Base-by-base conservation (phyloP, 1,140 invertebrate genomes). In the Cepaea nemoralis region DNA sequence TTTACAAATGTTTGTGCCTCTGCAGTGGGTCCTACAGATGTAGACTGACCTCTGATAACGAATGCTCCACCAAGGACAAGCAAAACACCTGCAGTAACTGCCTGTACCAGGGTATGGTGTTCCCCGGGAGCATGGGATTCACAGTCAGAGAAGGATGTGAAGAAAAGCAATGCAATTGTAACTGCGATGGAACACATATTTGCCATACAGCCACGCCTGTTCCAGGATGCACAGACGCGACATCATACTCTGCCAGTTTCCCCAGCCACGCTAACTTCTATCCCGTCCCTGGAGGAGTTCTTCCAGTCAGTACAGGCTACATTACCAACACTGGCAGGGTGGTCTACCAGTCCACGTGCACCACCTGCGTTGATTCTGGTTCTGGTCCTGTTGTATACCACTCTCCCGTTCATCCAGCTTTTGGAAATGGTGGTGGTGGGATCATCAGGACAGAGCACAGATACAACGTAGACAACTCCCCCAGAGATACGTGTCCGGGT, bases 111-210 rank as follows among this genome's bases (percentile, higher is more conserved):
- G 82, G 82, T 16, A 80, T 70, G 31, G 78, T 85, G 3, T 85
- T 80, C 42, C 84, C 84, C 0, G 84, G 84, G 6, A 81, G 80
- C 55, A 83, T 83, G 81, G 83, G 81, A 40, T 88, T 88, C 77
- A 83, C 83, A 5, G 80, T 81, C n/a, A 42, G 75, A 45, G 75
- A 84, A 22, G 86, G 85, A 1, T 88, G 87, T 73, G 24, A 82
- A 0, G 84, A 88, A 66, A 79, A 84, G 48, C 55, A 77, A 12
- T 88, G 87, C 67, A 71, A 83, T 0, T 88, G 87, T 66, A 76
- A 80, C 50, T 87, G 85, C 78, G 82, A 88, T 77, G 87, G 87
- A 55, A 82, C 82, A 5, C 81, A 86, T 39, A 59, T 71, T 22
- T 88, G 87, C 63, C 83, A 45, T 16, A 74, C 42, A 8, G n/a